Evolutionary conservation across 2,797 vertebrate species (phyloP).

Genomic region (Petrocephalus sullivani): DNA sequence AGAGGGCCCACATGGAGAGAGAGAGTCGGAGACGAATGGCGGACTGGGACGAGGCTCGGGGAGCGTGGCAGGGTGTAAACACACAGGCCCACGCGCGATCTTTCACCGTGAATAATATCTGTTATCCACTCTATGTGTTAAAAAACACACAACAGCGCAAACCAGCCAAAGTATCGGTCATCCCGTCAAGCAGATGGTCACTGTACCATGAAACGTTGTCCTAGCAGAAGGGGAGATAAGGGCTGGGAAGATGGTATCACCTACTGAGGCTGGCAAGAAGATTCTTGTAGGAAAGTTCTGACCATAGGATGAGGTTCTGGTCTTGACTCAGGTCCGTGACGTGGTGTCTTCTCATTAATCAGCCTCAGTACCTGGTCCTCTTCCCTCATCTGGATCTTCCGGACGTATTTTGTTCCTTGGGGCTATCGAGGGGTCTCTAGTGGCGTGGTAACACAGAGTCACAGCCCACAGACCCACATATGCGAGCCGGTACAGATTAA

Average conservation of each 20-base stretch:
- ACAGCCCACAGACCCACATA: neutral
- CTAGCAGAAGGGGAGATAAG: neutral
- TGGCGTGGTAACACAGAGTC: neutral
- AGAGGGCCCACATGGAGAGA: conserved; percentile 2
- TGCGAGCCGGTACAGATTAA: neutral
- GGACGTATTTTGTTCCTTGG: neutral
- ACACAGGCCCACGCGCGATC: neutral
- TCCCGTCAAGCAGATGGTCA: neutral
- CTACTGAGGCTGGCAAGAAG: neutral
- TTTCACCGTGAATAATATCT: neutral
- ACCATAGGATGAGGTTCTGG: neutral
- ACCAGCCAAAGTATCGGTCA: neutral
- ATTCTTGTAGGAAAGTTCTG: neutral
- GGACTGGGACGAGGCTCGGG: neutral
- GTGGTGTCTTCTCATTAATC: neutral
- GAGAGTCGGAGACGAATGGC: neutral
- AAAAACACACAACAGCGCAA: neutral
- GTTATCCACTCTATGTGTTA: neutral
- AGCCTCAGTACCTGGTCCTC: neutral
- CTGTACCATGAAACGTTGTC: neutral
- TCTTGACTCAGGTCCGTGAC: neutral
- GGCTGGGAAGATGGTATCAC: neutral
- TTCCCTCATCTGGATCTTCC: neutral
- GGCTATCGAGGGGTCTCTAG: neutral
- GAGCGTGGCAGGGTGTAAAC: neutral